phyloP scores from a whole-genome alignment of 92 coral and sea anemone species.

The Porites lobata region DNA sequence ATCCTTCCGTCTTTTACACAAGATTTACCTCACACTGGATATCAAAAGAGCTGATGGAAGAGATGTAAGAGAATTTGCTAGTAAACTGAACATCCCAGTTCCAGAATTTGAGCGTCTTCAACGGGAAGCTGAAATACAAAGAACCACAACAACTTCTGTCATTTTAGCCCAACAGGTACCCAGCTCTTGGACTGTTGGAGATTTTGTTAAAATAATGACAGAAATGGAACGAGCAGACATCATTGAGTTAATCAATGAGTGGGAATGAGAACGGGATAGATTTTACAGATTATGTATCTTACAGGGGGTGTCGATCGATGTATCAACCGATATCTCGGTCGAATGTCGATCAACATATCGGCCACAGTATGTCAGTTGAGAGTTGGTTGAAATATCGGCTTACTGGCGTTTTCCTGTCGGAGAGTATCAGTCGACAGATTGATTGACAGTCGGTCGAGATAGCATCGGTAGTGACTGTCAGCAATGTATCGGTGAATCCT shows the following conservation, averaged over 20 bases:
- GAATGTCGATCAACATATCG: no score
- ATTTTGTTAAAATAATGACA: slow-evolving; percentile 9
- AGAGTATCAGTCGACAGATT: no score
- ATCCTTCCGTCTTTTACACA: background rate
- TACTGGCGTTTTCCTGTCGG: no score
- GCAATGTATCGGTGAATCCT: no score
- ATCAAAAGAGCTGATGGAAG: background rate
- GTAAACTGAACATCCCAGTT: background rate
- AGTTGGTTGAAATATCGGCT: no score
- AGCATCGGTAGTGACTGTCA: no score
- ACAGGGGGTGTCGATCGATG: no score
- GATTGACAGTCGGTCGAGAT: no score
- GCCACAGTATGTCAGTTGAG: no score
- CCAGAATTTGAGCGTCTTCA: background rate
- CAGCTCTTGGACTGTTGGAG: background rate
- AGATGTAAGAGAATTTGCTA: slow-evolving; percentile 13
- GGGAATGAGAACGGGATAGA: background rate
- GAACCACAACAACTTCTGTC: background rate
- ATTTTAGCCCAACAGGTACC: background rate
- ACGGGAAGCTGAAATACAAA: background rate
- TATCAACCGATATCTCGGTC: no score
- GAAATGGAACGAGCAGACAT: slow-evolving; percentile 22
- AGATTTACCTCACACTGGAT: slow-evolving; percentile 3
- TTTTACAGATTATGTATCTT: no score
- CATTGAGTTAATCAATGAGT: background rate